Evolutionary conservation across 2,797 vertebrate species (phyloP).

Genomic region (Sarcophilus harrisii): DNA sequence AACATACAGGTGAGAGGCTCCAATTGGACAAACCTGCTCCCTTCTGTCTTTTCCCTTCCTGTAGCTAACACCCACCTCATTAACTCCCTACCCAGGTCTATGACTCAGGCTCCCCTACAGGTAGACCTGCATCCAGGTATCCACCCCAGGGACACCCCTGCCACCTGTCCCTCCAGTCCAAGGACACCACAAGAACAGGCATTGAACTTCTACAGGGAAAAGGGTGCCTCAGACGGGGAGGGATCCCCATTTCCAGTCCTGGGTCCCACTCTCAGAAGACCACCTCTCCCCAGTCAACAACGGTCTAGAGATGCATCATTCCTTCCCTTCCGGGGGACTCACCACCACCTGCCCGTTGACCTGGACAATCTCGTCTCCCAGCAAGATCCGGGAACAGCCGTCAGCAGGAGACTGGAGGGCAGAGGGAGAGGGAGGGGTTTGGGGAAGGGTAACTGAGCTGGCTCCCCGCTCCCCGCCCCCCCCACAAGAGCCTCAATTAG

Average conservation of each 20-base stretch:
- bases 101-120: not conserved
- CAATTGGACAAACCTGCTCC: not conserved
- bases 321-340: slow-evolving; percentile 77
- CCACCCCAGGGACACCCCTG: not conserved
- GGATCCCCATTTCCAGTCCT: not conserved
- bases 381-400: slow-evolving; percentile 85
- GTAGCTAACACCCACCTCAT: not conserved
- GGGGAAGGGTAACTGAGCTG: not conserved
- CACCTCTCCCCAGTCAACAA: not conserved
- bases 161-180: not conserved
- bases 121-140: not conserved
- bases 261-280: not conserved
- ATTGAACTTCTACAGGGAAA: not conserved
- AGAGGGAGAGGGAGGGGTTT: not conserved
- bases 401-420: slow-evolving; percentile 83
- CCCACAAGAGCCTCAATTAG: not conserved
- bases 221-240: not conserved
- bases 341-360: slow-evolving; percentile 97
- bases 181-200: too few relatives aligned
- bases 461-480: not conserved
- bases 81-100: not conserved
- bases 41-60: not conserved
- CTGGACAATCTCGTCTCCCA: slow-evolving; percentile 95
- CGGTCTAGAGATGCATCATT: not conserved
- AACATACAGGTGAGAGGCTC: not conserved